phyloP scores from a whole-genome alignment of 2,888 invertebrate genomes.

The Sialis fuliginosa region DNA sequence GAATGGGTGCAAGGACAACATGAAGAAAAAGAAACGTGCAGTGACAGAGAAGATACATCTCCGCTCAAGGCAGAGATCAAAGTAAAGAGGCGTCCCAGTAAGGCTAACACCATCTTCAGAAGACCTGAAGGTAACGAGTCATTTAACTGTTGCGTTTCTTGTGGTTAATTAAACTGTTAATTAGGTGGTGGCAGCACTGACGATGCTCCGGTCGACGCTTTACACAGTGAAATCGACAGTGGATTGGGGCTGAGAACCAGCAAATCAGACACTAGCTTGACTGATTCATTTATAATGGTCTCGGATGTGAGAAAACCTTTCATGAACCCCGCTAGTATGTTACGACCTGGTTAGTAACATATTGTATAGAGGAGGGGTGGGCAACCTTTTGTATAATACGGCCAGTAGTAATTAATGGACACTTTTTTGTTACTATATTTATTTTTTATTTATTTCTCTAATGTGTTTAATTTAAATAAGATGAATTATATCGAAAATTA shows the following conservation, averaged over 20 bases:
- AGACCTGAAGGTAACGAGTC: conserved; percentile 39
- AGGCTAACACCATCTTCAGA: conserved; percentile 45
- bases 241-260: conserved; percentile 50
- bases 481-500: too few relatives aligned
- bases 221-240: conserved; percentile 22
- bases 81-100: conserved; percentile 40
- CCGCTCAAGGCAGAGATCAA: conserved; percentile 30
- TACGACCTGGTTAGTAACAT: conserved; percentile 19
- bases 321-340: conserved; percentile 21
- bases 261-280: conserved; percentile 81
- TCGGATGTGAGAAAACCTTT: conserved; percentile 33
- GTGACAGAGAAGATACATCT: conserved; percentile 38
- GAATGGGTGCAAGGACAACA: conserved; percentile 47
- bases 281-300: conserved; percentile 77
- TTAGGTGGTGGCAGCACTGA: conserved; percentile 34
- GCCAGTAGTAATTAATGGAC: too few relatives aligned
- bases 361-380: not conserved
- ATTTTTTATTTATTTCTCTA: too few relatives aligned
- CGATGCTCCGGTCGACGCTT: conserved; percentile 16
- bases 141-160: not conserved
- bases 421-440: too few relatives aligned
- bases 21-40: conserved; percentile 54
- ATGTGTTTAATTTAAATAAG: too few relatives aligned
- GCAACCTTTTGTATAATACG: too few relatives aligned
- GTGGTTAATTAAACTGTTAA: conserved; percentile 8